Evolutionary conservation across 2,797 vertebrate genomes (phyloP), one percentile per base, ranked within the genome.

Genomic region (Coregonus sp.): DNA sequence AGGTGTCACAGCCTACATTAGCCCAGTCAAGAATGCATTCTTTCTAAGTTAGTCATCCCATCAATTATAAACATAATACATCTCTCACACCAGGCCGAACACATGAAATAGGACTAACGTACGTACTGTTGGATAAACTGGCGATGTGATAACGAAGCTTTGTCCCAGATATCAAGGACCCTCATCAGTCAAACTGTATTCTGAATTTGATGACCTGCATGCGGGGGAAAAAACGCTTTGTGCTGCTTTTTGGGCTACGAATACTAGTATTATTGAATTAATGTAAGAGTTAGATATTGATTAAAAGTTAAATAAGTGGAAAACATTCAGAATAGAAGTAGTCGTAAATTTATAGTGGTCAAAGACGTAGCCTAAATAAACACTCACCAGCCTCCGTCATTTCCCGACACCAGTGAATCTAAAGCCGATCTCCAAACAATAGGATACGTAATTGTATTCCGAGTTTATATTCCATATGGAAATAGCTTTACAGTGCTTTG

Each of bases 41-140:
- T 25, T 25, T 25, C 25, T 25, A 25, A 25, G 25, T 25, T 25
- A 25, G 25, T 25, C 25, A 25, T 25, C 25, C 25, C 25, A 25
- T 25, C 25, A 25, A 25, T 25, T 25, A 25, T 25, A 25, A 25
- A 25, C 25, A 25, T 25, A 25, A 25, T 25, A n/a, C n/a, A n/a
- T n/a, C 25, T 25, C 25, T 25, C 25, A 25, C 25, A 25, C 9
- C 16, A 9, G 54, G 18, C n/a, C 7, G 37, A 16, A 61, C 4
- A 20, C 9, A 11, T 59, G 9, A 51, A 25, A 31, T 20, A 12
- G 3, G 3, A 52, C 5, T 7, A n/a, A 33, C 40, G n/a, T 9
- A 80, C 89, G 1, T 84, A 96, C 96, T 88, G 91, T 3, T 94
- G 85, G 3, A 96, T 79, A 86, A 97, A 97, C 37, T 93, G 86